A percentile compares a stretch with the other conserved stretches of the same genome.
These are phyloP conservation scores for Pararge aegeria DNA, from an alignment of 1,140 invertebrate species.

Conservation along the genomic window DNA sequence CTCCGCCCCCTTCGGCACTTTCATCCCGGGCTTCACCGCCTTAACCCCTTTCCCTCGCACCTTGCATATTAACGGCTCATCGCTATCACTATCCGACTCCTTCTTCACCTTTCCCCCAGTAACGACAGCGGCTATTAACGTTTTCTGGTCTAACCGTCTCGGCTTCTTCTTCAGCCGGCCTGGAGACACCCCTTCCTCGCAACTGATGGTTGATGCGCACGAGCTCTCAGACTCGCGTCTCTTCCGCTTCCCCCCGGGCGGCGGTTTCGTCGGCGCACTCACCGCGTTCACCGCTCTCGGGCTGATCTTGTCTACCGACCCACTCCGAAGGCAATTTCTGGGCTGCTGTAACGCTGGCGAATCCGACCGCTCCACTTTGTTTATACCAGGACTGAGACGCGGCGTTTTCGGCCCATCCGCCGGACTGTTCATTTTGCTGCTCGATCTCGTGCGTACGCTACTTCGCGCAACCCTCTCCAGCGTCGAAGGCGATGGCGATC, in stretches of 20 bases:
- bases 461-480: constrained; percentile 67
- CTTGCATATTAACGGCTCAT: constrained; percentile 89
- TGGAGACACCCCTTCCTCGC: constrained; percentile 79
- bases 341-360: constrained; percentile 68
- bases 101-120: constrained; percentile 63
- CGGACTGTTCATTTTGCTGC: constrained; percentile 86
- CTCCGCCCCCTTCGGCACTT: constrained; percentile 44
- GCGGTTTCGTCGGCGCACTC: constrained; percentile 39
- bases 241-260: constrained; percentile 82
- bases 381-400: constrained; percentile 81
- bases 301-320: constrained; percentile 68
- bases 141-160: constrained; percentile 43
- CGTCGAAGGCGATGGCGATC: constrained; percentile 71
- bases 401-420: constrained; percentile 82
- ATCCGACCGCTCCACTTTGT: constrained; percentile 65
- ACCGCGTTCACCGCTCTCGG: constrained; percentile 45
- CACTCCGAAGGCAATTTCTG: constrained; percentile 61
- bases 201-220: constrained; percentile 81
- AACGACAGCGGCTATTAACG: constrained; percentile 31
- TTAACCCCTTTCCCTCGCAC: constrained; percentile 76
- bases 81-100: constrained; percentile 87
- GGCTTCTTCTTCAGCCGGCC: constrained; percentile 62
- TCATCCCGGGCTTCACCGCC: constrained; percentile 36
- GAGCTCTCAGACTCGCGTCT: constrained; percentile 89
- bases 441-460: constrained; percentile 84